Conservation (phyloP, 2,888 invertebrate species). For the Cinara cedri region DNA sequence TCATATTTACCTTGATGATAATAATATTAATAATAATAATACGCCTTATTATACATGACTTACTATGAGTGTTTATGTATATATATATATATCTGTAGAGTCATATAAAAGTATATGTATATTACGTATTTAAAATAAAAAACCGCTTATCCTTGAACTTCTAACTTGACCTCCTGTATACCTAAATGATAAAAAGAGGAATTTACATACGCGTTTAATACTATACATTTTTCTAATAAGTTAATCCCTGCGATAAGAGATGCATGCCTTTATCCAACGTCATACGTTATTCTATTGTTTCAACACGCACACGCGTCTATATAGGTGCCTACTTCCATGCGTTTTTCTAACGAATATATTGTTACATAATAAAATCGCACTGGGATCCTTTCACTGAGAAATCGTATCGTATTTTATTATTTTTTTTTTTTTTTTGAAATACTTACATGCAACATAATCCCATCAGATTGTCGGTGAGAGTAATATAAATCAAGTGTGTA, state of each 20-base stretch:
- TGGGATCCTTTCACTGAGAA: slow-evolving; percentile 30
- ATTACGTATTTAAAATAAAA: too few species aligned
- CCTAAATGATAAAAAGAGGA: neutral
- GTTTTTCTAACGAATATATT: slow-evolving; percentile 3
- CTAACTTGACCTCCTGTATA: slow-evolving; percentile 4
- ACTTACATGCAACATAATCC: slow-evolving; percentile 6
- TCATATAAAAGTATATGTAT: too few species aligned
- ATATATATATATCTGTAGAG: too few species aligned
- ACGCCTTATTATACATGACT: too few species aligned
- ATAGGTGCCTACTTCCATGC: neutral
- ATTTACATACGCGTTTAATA: neutral
- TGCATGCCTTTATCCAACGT: neutral
- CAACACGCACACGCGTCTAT: neutral
- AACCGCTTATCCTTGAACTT: slow-evolving; percentile 9
- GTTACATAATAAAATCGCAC: neutral
- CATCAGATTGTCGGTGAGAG: slow-evolving; percentile 4
- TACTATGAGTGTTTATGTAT: too few species aligned
- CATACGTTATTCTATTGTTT: neutral
- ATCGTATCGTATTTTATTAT: slow-evolving; percentile 7
- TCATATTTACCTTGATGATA: too few species aligned
- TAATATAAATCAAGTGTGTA: neutral
- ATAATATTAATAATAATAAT: too few species aligned
- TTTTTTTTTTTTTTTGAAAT: slow-evolving; percentile 3
- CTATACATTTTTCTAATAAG: neutral
- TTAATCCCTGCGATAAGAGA: neutral